A percentile compares a stretch with the other conserved stretches of the same genome.
These are phyloP conservation scores for Rhabdornis inornatus DNA, from an alignment of 2,113 vertebrate genomes.

Conservation along the genomic window DNA sequence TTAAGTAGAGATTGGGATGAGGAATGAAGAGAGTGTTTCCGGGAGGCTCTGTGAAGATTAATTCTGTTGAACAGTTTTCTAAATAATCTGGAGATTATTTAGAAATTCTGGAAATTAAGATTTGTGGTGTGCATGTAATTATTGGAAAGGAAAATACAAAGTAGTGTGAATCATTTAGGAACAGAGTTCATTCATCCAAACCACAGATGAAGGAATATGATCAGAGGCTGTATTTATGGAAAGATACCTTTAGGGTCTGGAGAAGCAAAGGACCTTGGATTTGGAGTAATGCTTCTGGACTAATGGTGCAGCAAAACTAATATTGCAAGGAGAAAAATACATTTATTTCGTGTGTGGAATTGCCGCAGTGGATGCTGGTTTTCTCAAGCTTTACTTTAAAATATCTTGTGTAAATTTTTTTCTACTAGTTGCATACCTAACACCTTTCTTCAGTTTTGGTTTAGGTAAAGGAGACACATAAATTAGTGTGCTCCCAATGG, in stretches of 20 bases:
- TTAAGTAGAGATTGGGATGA: not conserved
- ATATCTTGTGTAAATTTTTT: not conserved
- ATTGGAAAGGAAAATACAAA: not conserved
- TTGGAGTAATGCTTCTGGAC: not conserved
- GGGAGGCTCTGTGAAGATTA: not conserved
- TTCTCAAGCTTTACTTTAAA: not conserved
- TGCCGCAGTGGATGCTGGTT: not conserved
- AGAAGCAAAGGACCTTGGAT: not conserved
- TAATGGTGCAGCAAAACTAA: not conserved
- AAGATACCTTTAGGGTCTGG: not conserved
- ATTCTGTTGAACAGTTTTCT: not conserved
- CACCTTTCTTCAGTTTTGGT: not conserved
- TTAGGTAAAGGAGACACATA: not conserved
- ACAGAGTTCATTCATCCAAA: not conserved
- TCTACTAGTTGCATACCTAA: not conserved
- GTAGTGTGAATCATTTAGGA: not conserved
- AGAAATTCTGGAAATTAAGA: not conserved
- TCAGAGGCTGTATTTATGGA: not conserved
- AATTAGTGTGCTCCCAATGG: not conserved
- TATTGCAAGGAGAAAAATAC: not conserved
- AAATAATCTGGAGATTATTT: not conserved
- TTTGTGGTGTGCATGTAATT: not conserved
- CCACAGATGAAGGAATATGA: not conserved
- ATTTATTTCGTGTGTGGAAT: not conserved
- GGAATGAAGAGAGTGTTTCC: not conserved